Conservation (phyloP, 2,888 invertebrate species). For the Drosophila vallismaia region DNA sequence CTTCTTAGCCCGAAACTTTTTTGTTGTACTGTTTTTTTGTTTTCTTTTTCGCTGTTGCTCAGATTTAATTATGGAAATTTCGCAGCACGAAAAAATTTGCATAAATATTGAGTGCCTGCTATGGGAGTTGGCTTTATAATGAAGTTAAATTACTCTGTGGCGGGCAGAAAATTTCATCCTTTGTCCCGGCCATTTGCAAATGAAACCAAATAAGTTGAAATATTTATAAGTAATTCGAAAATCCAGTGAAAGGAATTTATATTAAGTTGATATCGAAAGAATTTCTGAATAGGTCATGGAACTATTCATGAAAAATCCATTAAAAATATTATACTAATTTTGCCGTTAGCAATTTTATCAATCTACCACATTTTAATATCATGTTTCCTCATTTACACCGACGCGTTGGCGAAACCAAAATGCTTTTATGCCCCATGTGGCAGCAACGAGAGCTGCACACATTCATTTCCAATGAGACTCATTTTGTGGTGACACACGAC, state of each 20-base stretch:
- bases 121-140: constrained; percentile 45
- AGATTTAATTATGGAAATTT: constrained; percentile 75
- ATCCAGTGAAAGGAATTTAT: neutral
- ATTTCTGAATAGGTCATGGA: neutral
- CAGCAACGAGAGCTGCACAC: constrained; percentile 42
- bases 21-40: constrained; percentile 22
- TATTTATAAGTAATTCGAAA: constrained; percentile 6
- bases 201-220: neutral
- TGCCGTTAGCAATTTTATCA: constrained; percentile 8
- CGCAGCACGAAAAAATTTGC: constrained; percentile 61
- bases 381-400: constrained; percentile 33
- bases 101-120: constrained; percentile 63
- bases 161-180: constrained; percentile 22
- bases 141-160: constrained; percentile 37
- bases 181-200: constrained; percentile 2
- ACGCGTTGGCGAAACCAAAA: constrained; percentile 60
- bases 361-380: constrained; percentile 5
- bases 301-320: neutral
- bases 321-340: neutral
- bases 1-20: constrained; percentile 26
- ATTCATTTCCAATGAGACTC: constrained; percentile 77
- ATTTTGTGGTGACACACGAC: constrained; percentile 69
- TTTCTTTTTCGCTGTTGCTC: constrained; percentile 16
- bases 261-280: neutral
- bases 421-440: constrained; percentile 67